Evolutionary conservation across 2,888 invertebrate species (phyloP).

Genomic region (Iselma pallidipennis): DNA sequence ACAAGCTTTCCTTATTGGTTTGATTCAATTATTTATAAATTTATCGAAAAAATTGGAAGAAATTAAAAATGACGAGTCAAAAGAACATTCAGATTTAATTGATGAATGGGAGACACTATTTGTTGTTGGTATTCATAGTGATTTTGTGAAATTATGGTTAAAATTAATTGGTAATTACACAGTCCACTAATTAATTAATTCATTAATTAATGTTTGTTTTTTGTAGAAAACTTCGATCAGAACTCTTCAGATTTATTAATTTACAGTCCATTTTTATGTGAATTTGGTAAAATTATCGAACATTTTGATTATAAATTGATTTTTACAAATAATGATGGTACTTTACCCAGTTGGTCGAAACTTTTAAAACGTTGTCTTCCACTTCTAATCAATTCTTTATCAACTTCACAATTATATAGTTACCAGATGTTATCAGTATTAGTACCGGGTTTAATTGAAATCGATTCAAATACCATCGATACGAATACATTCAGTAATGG

Average conservation of each 20-base stretch:
- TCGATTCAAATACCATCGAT: constrained; percentile 55
- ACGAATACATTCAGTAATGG: constrained; percentile 53
- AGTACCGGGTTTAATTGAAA: constrained; percentile 55
- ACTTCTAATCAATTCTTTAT: constrained; percentile 52
- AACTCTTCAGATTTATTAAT: constrained; percentile 23
- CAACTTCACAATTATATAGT: constrained; percentile 57
- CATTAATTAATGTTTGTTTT: constrained; percentile 8
- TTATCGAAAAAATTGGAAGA: constrained; percentile 56
- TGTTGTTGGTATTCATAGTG: constrained; percentile 63
- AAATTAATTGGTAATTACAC: constrained; percentile 51
- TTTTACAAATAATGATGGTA: constrained; percentile 41
- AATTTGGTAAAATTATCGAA: constrained; percentile 41
- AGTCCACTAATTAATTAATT: neutral
- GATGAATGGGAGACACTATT: constrained; percentile 82
- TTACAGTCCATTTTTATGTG: constrained; percentile 45
- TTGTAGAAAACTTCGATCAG: constrained; percentile 39
- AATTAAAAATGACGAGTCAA: constrained; percentile 34
- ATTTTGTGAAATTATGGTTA: constrained; percentile 61
- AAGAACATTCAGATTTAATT: constrained; percentile 53
- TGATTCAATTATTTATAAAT: constrained; percentile 59
- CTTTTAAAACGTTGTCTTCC: constrained; percentile 52
- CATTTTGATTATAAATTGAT: constrained; percentile 39
- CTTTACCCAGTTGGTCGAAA: constrained; percentile 49
- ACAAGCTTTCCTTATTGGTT: constrained; percentile 58
- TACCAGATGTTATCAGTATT: constrained; percentile 56